A percentile compares a stretch with the other conserved stretches of the same genome.
Conservation (phyloP, 1,140 invertebrate genomes). For the Lordiphosa collinella region DNA sequence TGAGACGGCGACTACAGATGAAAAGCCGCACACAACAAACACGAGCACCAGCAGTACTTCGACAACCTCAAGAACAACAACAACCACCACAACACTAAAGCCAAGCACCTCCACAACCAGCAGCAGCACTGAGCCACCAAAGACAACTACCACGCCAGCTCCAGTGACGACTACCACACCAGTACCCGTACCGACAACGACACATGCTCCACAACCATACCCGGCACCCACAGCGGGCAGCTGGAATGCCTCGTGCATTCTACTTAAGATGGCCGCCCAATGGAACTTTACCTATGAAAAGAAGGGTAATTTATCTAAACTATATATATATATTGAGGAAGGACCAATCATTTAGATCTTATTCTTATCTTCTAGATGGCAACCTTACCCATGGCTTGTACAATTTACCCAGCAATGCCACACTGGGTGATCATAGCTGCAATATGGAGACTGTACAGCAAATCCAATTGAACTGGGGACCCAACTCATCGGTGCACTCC, state of each 20-base stretch:
- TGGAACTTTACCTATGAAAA: conserved; percentile 82
- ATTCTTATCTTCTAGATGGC: conserved; percentile 37
- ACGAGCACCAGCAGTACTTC: conserved; percentile 20
- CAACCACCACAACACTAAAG: conserved; percentile 25
- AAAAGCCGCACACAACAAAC: conserved; percentile 6
- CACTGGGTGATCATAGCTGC: conserved; percentile 46
- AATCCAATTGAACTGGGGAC: conserved; percentile 64
- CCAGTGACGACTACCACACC: conserved; percentile 51
- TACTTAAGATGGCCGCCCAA: conserved; percentile 83
- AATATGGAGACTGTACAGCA: conserved; percentile 36
- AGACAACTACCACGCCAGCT: conserved; percentile 48
- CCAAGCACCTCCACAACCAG: conserved; percentile 18
- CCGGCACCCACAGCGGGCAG: conserved; percentile 80
- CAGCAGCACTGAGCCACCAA: conserved; percentile 28
- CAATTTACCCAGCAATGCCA: conserved; percentile 62
- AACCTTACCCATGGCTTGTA: conserved; percentile 45
- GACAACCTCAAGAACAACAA: conserved; percentile 33
- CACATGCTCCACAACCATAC: conserved; percentile 69
- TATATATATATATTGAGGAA: not conserved
- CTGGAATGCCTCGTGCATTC: conserved; percentile 83
- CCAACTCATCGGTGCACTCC: conserved; percentile 33
- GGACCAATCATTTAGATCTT: not conserved
- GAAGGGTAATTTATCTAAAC: conserved; percentile 50
- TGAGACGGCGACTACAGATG: not conserved
- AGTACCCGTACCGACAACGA: conserved; percentile 45